Conservation (phyloP, 2,888 invertebrate genomes). For the Lasioglossum lativentre region DNA sequence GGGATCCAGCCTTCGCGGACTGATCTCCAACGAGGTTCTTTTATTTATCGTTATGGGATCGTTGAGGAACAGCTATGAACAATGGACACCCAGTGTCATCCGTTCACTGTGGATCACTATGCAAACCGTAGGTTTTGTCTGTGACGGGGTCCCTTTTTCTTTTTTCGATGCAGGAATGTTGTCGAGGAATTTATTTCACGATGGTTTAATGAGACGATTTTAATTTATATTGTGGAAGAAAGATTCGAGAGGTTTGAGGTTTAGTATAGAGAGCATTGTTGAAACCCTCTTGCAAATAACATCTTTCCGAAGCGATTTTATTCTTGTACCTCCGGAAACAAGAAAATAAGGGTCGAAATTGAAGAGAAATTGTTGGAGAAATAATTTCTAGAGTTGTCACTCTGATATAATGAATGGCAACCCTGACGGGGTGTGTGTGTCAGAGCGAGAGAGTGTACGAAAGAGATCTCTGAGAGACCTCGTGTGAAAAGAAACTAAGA, state of each 20-base stretch:
- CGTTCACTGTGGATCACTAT: neutral
- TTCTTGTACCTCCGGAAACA: neutral
- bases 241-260: neutral
- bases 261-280: neutral
- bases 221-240: neutral
- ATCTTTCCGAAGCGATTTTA: neutral
- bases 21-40: neutral
- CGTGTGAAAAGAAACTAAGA: no score
- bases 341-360: neutral
- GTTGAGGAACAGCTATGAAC: neutral
- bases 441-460: no score
- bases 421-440: no score
- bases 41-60: conserved; percentile 2
- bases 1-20: neutral
- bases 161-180: neutral
- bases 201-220: neutral
- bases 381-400: no score
- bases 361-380: no score
- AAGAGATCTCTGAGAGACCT: no score
- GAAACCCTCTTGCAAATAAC: neutral
- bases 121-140: neutral
- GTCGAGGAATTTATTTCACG: neutral
- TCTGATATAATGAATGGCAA: no score
- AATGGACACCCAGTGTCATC: neutral
- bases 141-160: neutral